phyloP scores from a whole-genome alignment of 2,113 vertebrate genomes.

The Zingel zingel region DNA sequence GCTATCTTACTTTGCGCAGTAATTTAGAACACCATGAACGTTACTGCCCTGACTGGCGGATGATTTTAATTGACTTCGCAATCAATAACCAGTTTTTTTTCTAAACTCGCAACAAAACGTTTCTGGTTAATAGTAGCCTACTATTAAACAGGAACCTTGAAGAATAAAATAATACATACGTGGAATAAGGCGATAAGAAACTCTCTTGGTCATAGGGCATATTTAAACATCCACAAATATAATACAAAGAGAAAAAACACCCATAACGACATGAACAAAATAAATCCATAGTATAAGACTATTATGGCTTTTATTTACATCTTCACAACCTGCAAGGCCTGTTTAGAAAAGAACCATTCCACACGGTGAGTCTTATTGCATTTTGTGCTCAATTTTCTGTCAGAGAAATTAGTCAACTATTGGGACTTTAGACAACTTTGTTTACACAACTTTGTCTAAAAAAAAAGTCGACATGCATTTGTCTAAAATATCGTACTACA shows the following conservation, averaged over 20 bases:
- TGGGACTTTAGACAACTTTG: neutral
- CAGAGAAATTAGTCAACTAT: neutral
- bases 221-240: neutral
- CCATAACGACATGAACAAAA: too few species aligned
- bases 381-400: neutral
- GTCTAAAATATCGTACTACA: neutral
- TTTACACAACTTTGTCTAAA: neutral
- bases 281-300: neutral
- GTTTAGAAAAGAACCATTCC: neutral
- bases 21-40: neutral
- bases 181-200: neutral
- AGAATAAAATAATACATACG: neutral
- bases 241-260: neutral
- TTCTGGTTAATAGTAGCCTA: too few species aligned
- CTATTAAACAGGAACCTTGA: neutral
- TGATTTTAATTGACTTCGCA: neutral
- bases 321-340: neutral
- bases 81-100: neutral
- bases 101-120: neutral
- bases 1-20: neutral
- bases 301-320: neutral
- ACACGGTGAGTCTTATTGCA: neutral
- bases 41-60: neutral
- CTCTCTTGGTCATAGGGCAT: neutral
- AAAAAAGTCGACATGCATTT: neutral